Percentiles rank a stretch among this genome's conserved stretches.
These are phyloP conservation scores for Taenioides sp. DNA, from an alignment of 2,797 vertebrate genomes.

Conservation along the genomic window DNA sequence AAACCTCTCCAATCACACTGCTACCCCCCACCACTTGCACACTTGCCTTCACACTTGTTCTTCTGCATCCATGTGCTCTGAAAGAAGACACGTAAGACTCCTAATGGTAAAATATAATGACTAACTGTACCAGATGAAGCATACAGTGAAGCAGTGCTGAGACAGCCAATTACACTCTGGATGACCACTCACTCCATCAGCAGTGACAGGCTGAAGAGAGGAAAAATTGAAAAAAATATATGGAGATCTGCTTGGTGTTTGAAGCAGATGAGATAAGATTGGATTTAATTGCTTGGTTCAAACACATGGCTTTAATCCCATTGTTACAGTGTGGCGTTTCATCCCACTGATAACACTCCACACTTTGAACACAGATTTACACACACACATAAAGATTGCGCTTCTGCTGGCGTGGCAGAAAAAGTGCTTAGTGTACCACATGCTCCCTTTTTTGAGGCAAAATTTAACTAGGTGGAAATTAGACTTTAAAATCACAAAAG, in stretches of 20 bases:
- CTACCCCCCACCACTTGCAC: slow-evolving; percentile 63
- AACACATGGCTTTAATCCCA: slow-evolving; percentile 73
- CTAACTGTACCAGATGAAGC: slow-evolving; percentile 9
- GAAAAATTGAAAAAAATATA: slow-evolving; percentile 44
- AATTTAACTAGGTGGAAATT: slow-evolving; percentile 69
- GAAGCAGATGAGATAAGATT: slow-evolving; percentile 76
- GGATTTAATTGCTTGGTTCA: slow-evolving; percentile 78
- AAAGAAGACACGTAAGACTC: slow-evolving; percentile 18
- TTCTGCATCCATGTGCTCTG: slow-evolving; percentile 24
- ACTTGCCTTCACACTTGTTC: slow-evolving; percentile 22
- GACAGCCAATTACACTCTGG: slow-evolving; percentile 19
- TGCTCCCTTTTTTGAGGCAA: slow-evolving; percentile 56
- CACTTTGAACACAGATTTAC: slow-evolving; percentile 67
- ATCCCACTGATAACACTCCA: slow-evolving; percentile 72
- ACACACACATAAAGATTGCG: slow-evolving; percentile 38
- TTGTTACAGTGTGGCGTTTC: slow-evolving; percentile 70
- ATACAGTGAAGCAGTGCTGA: background rate
- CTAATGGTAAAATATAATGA: slow-evolving; percentile 8
- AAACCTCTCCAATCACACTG: slow-evolving; percentile 83
- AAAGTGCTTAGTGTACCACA: slow-evolving; percentile 71
- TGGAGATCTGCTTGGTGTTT: slow-evolving; percentile 55
- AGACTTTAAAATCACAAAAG: slow-evolving; percentile 59
- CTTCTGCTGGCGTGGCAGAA: slow-evolving; percentile 73
- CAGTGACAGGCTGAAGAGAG: slow-evolving; percentile 20
- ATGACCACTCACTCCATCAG: slow-evolving; percentile 15